Base-by-base conservation (phyloP, 2,888 invertebrate genomes). In the Heliconius cydno region DNA sequence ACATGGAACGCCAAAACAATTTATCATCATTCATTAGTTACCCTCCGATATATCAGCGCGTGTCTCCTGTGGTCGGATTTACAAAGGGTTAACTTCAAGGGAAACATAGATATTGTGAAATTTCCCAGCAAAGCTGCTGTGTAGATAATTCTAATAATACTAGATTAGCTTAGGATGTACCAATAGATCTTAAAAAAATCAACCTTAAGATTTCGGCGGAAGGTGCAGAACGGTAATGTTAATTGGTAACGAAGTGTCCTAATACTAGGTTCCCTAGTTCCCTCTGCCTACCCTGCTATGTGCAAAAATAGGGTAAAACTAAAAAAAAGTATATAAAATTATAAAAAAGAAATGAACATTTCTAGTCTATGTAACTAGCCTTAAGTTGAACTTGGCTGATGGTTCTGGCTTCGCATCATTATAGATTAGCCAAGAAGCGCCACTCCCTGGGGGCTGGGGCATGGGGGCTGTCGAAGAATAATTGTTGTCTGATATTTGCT, bases 21-120 rank as follows among this genome's bases (percentile, higher is more conserved):
- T 93, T 91, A 93, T 94, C 93, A 93, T 93, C 92, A 92, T 94
- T 93, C 89, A 94, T 93, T 93, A 93, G 88, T 84, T 80, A 82
- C 81, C 85, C 84, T 82, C 83, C 77, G 81, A 82, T 83, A 82
- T 84, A 82, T 83, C 82, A 82, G 81, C 78, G 82, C 72, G 83
- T 81, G 85, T 85, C 87, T 85, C 87, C 81, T 83, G 85, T 83
- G 84, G 90, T 90, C 89, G 87, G 90, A 91, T 92, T 92, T 91
- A 81, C 86, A 88, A 90, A 92, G 91, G 92, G 92, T 90, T 89
- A 89, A 88, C 87, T 89, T 88, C 85, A 88, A 89, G 86, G 88
- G 88, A 87, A 66, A 67, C 38, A 46, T 84, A 84, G 77, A 38
- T 65, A 71, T 76, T 80, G 66, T 15, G 71, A 78, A 79, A 75